Conservation (phyloP, 2,113 vertebrate genomes). For the Neodontobutis hainanensis region DNA sequence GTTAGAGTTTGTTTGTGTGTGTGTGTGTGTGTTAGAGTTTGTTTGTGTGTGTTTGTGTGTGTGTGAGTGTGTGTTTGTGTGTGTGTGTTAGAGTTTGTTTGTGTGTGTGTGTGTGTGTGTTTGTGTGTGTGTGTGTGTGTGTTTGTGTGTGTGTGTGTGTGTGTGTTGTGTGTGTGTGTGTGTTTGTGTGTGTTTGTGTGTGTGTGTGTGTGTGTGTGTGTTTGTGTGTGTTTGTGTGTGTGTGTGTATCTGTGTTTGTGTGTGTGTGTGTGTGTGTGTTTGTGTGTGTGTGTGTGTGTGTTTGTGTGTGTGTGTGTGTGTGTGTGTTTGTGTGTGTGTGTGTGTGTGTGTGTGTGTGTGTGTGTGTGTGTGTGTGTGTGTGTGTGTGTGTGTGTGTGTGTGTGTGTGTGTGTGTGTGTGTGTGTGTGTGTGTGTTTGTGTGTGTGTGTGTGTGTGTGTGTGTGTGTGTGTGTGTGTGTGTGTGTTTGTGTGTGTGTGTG, state of each 20-base stretch:
- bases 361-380: neutral
- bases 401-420: neutral
- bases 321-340: neutral
- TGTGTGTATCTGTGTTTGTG: neutral
- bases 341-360: neutral
- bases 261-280: neutral
- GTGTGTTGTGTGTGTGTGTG: too few species aligned
- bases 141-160: neutral
- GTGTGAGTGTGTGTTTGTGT: neutral
- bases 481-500: neutral
- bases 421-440: neutral
- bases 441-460: neutral
- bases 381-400: neutral
- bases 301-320: neutral
- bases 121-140: too few species aligned
- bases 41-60: neutral
- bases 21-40: neutral
- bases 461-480: neutral
- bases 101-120: too few species aligned
- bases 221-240: too few species aligned
- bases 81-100: too few species aligned
- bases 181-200: neutral
- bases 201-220: neutral
- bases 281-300: conserved; percentile 2
- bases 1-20: neutral